Base-by-base conservation (phyloP, 2,113 vertebrate species). In the Dascyllus trimaculatus region DNA sequence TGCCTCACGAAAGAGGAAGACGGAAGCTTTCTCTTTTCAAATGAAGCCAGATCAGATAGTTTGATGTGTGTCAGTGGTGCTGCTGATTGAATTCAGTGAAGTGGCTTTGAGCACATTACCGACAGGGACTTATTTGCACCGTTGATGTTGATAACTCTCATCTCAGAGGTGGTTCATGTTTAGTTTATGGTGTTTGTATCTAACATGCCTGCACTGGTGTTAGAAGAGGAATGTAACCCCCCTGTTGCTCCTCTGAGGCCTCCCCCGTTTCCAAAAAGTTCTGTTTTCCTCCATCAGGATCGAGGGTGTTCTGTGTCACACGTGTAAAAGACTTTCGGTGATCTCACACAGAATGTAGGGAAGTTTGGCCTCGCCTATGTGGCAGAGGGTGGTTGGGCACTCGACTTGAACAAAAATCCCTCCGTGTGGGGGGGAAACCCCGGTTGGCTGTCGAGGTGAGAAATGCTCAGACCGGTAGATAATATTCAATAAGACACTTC, bases 21-120 rank as follows among this genome's bases (percentile, higher is more conserved):
- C 8, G 24, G 62, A 64, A 69, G 0, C 43, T 53, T 48, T 82
- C 19, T 29, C 38, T 67, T n/a, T 71, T 81, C 22, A 48, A 22
- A 35, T 69, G 4, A 45, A 40, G 15, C 13, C 46, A 65, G 24
- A 25, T 25, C 18, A 38, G 26, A 14, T 49, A 14, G 6, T 52
- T 40, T 56, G 13, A 61, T 48, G 18, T 18, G 38, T 15, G 25
- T 52, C 4, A 49, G 10, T 54, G 22, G 6, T 43, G 40, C 15
- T 19, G 8, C 57, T 49, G 2, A 21, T 5, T 15, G 46, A 66
- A 35, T 11, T 19, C 48, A n/a, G 40, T 4, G 3, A 43, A 43
- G 40, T 15, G 1, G 4, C 14, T 14, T 43, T 14, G 3, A 8
- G 15, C 13, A 43, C 13, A 14, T 4, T 43, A 14, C 14, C 11